phyloP scores from a whole-genome alignment of 2,797 vertebrate species.

The Melanotaenia parkinsoni region DNA sequence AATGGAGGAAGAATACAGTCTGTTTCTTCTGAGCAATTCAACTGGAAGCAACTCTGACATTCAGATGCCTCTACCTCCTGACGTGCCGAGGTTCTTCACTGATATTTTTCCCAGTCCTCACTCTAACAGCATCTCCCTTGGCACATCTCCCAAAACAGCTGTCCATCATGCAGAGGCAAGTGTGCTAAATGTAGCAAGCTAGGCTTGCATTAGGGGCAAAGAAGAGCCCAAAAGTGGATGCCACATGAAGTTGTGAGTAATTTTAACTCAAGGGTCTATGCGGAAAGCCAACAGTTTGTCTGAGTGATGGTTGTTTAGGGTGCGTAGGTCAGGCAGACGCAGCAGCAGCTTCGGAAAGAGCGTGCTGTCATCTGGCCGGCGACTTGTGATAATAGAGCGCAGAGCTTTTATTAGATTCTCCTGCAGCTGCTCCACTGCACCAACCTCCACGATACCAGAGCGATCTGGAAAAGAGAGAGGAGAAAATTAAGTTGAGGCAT shows the following conservation, averaged over 20 bases:
- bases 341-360: conserved; percentile 85
- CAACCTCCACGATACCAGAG: conserved; percentile 81
- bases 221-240: conserved; percentile 42
- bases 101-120: conserved; percentile 26
- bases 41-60: conserved; percentile 63
- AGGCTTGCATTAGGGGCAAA: conserved; percentile 40
- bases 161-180: conserved; percentile 61
- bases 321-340: conserved; percentile 85
- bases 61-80: conserved; percentile 45
- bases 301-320: conserved; percentile 85
- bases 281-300: conserved; percentile 86
- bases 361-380: conserved; percentile 78
- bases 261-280: conserved; percentile 78
- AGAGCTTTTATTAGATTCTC: conserved; percentile 84
- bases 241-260: conserved; percentile 18
- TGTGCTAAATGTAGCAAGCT: conserved; percentile 35
- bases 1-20: conserved; percentile 54
- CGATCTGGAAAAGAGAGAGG: conserved; percentile 68
- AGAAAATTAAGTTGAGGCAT: conserved; percentile 23
- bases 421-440: conserved; percentile 84
- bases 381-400: conserved; percentile 76
- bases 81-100: conserved; percentile 37
- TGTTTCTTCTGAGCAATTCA: conserved; percentile 42
- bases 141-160: conserved; percentile 52
- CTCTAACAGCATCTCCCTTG: conserved; percentile 32